Evolutionary conservation across 2,113 vertebrate genomes (phyloP).

Genomic region (Rhinopomastus cyanomelas): DNA sequence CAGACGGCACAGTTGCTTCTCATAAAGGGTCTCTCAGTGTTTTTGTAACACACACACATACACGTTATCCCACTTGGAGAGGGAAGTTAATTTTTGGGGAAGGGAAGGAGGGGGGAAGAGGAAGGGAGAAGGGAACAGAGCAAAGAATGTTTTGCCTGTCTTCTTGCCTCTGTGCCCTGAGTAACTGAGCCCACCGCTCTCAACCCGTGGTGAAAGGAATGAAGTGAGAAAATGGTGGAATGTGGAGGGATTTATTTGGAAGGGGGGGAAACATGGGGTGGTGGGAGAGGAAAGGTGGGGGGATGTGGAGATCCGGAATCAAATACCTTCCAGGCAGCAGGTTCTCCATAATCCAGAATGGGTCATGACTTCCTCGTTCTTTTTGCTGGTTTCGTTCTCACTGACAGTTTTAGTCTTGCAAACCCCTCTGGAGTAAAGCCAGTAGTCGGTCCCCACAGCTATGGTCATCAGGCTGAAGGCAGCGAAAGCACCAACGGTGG

Average conservation of each 20-base stretch:
- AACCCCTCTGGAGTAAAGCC: constrained; percentile 97
- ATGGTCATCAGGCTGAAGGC: constrained; percentile 99
- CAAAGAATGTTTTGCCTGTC: constrained; percentile 56
- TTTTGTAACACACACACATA: constrained; percentile 9
- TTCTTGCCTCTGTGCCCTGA: constrained; percentile 60
- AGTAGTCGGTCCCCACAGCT: constrained; percentile 98
- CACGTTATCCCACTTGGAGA: constrained; percentile 38
- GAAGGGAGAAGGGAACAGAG: not conserved
- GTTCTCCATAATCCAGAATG: constrained; percentile 99
- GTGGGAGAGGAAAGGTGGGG: constrained; percentile 17
- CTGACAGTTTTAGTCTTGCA: constrained; percentile 96
- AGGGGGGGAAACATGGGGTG: constrained; percentile 23
- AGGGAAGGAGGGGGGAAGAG: not conserved
- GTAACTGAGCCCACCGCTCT: constrained; percentile 71
- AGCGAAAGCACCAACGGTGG: constrained; percentile 98
- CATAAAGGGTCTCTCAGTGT: constrained; percentile 30
- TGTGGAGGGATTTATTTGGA: constrained; percentile 67
- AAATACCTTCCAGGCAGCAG: constrained; percentile 98
- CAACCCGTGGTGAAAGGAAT: constrained; percentile 37
- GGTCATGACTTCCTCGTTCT: constrained; percentile 99
- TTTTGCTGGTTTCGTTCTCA: constrained; percentile 99
- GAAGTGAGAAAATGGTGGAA: constrained; percentile 82
- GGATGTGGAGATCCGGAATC: constrained; percentile 62
- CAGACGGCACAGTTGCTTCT: constrained; percentile 38
- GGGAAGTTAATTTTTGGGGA: constrained; percentile 9